Base-by-base conservation (phyloP, 2,113 vertebrate genomes). In the Haplotaxodon microlepis region DNA sequence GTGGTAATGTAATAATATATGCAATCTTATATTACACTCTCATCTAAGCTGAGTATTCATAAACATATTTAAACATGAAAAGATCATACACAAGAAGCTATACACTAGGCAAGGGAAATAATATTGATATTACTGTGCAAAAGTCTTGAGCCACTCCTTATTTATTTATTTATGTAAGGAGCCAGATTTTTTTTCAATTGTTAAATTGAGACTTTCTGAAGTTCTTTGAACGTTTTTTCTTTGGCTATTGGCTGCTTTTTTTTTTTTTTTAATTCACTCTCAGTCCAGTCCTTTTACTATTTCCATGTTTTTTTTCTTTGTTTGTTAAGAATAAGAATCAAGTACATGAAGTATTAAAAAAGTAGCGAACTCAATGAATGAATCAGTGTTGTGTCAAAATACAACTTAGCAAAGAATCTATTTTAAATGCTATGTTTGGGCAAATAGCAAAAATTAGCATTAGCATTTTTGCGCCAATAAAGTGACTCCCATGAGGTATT, bases 371-470 rank as follows among this genome's bases (percentile, higher is more conserved):
- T 69, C 19, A 3, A 1, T 21, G 7, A 40, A 40, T 21, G 3
- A 71, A 42, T 16, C 66, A 42, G 38, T 3, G 36, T 24, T 71
- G 66, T 71, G 66, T 27, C 63, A 71, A 42, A 13, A 71, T 40
- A 71, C 36, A 71, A 42, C 63, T 42, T 16, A 34, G 29, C 29
- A 34, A 61, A 34, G 29, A 61, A 61, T 61, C 57, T 61, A 19
- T 61, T 61, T 34, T 61, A 61, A 61, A 61, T 19, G 57, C 57
- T 61, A 61, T 61, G 16, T 61, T 61, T 61, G 57, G 9, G 57
- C 57, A 61, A 63, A 66, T 42, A 42, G 12, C 36, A 42, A 71
- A 71, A 40, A 24, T 42, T 40, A 4, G 7, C n/a, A 71, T 71
- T 24, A 71, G 66, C 38, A 71, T 71, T 71, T 71, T 71, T 66